Percentiles rank a stretch among this genome's conserved stretches.
phyloP scores from a whole-genome alignment of 1,140 invertebrate genomes.

The Proctacanthus coquilletti region DNA sequence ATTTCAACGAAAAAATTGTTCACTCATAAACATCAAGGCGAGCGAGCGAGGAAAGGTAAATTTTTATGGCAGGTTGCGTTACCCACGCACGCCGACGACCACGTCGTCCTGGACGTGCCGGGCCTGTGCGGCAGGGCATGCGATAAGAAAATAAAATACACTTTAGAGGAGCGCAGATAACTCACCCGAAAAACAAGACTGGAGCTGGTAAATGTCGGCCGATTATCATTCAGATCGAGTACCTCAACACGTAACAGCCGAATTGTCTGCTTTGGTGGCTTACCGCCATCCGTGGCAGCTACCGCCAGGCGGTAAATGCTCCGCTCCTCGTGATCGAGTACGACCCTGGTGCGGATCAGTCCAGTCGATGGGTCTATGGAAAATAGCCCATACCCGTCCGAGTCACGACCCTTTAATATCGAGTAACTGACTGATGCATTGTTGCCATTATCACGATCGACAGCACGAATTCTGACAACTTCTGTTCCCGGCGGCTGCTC shows the following conservation, averaged over 20 bases:
- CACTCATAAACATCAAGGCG: too few species aligned
- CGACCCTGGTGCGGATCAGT: conserved; percentile 69
- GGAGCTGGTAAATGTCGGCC: conserved; percentile 79
- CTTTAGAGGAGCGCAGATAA: too few species aligned
- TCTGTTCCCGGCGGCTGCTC: conserved; percentile 72
- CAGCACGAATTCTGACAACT: conserved; percentile 67
- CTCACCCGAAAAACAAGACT: conserved; percentile 72
- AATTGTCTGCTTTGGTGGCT: conserved; percentile 62
- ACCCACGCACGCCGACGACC: too few species aligned
- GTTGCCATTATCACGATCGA: conserved; percentile 71
- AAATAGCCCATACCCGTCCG: conserved; percentile 70
- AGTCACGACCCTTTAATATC: conserved; percentile 66
- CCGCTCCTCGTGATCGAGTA: conserved; percentile 81
- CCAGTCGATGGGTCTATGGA: conserved; percentile 73
- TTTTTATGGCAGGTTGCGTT: too few species aligned
- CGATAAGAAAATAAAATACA: too few species aligned
- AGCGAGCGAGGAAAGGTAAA: too few species aligned
- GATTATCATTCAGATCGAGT: conserved; percentile 77
- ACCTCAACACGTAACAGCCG: conserved; percentile 72
- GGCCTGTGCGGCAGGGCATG: too few species aligned
- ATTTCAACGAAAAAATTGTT: too few species aligned
- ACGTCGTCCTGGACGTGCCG: too few species aligned
- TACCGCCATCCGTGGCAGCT: conserved; percentile 72
- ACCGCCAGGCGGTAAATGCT: conserved; percentile 73
- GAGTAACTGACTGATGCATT: conserved; percentile 82